Percentiles rank a stretch among this genome's conserved stretches.
phyloP scores from a whole-genome alignment of 1,140 invertebrate genomes.

The Solenopsis fugax region DNA sequence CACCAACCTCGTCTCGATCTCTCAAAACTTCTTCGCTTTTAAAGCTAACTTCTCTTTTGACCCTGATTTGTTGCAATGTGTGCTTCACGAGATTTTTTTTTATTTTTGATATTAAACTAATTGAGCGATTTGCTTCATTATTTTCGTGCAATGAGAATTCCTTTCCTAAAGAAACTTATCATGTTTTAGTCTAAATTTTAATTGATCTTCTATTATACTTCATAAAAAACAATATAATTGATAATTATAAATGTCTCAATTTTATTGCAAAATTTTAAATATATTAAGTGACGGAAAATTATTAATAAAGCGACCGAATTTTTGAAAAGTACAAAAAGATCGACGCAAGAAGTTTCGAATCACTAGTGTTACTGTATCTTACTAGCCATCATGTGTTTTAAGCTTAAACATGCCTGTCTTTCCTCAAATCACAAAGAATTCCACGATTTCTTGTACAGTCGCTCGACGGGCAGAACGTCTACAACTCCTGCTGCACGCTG shows the following conservation, averaged over 20 bases:
- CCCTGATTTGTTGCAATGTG: background rate
- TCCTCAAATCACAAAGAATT: background rate
- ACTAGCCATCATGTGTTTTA: background rate
- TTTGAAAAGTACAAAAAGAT: background rate
- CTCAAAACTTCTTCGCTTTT: conserved; percentile 4
- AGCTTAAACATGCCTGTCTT: conserved; percentile 1
- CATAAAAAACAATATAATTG: background rate
- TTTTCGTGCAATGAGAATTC: background rate
- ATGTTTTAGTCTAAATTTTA: background rate
- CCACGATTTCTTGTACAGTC: conserved; percentile 88
- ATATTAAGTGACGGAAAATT: background rate
- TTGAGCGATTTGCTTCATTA: background rate
- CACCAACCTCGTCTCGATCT: background rate
- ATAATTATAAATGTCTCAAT: background rate
- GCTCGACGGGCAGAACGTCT: conserved; percentile 99
- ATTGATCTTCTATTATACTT: background rate
- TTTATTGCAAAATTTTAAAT: background rate
- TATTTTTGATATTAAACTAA: background rate
- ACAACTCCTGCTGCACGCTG: conserved; percentile 99
- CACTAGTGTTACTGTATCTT: background rate
- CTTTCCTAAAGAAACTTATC: background rate
- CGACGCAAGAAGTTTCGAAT: background rate
- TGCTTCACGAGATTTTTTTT: conserved; percentile 1
- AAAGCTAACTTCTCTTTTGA: conserved; percentile 2
- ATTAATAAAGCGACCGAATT: background rate